Percentiles rank a stretch among this genome's conserved stretches.
These are phyloP conservation scores for Polypedilum vanderplanki DNA, from an alignment of 1,140 invertebrate genomes.

Conservation along the genomic window DNA sequence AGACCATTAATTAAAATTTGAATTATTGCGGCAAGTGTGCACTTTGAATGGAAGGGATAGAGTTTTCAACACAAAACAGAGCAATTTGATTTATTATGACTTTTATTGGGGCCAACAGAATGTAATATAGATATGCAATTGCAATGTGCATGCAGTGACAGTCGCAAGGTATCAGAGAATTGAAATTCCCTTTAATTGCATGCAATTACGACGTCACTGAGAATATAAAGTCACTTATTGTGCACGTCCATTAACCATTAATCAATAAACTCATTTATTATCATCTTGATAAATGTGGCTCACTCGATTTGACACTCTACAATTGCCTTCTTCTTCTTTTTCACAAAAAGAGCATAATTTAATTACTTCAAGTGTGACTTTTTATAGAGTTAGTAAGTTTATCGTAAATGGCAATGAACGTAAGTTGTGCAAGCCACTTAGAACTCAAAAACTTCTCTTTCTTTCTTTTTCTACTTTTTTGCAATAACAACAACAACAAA, in stretches of 20 bases:
- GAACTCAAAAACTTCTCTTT: neutral
- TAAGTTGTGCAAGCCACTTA: neutral
- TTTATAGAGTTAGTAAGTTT: no score
- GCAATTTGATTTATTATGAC: slow-evolving; percentile 7
- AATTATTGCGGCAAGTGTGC: neutral
- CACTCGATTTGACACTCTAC: neutral
- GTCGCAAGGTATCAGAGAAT: neutral
- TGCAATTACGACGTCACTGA: slow-evolving; percentile 2
- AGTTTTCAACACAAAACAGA: slow-evolving; percentile 11
- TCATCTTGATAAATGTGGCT: neutral
- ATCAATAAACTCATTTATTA: slow-evolving; percentile 20
- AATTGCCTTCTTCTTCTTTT: no score
- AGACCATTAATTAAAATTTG: slow-evolving; percentile 6
- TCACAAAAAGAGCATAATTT: no score
- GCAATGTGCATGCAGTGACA: neutral
- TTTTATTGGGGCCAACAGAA: neutral
- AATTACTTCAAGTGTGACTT: no score
- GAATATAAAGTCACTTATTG: no score
- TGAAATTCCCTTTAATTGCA: neutral
- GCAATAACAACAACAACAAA: slow-evolving; percentile 17
- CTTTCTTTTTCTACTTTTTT: neutral
- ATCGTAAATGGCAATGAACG: no score
- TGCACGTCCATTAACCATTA: neutral
- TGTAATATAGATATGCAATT: neutral
- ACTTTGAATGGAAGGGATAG: neutral